Percentiles rank a stretch among this genome's conserved stretches.
These are phyloP conservation scores for Cettia cetti DNA, from an alignment of 2,113 vertebrate species.

Conservation along the genomic window DNA sequence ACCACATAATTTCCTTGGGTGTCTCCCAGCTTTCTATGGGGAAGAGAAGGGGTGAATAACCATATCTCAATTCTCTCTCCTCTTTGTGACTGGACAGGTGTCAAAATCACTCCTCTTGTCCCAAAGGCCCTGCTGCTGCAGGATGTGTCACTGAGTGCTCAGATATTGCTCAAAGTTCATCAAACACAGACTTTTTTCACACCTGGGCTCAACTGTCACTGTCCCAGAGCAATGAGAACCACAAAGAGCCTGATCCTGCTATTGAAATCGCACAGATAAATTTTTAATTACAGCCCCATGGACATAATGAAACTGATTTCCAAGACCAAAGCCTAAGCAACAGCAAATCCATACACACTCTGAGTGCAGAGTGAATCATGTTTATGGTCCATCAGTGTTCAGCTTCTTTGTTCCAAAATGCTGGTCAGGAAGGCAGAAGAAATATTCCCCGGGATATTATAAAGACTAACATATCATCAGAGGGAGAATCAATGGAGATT, in stretches of 20 bases:
- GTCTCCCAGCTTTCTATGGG: background rate
- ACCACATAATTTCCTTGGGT: background rate
- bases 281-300: background rate
- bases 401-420: constrained; percentile 44
- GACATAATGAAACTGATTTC: background rate
- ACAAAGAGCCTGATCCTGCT: background rate
- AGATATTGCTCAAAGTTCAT: background rate
- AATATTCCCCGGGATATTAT: constrained; percentile 30
- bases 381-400: background rate
- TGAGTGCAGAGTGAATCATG: background rate
- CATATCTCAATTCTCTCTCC: background rate
- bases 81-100: background rate
- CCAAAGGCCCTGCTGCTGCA: background rate
- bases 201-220: fast-evolving
- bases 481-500: constrained; percentile 56
- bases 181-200: background rate
- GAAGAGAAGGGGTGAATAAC: background rate
- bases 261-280: background rate
- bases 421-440: constrained; percentile 40
- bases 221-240: background rate
- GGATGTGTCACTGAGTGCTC: background rate
- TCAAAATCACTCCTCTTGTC: background rate
- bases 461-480: constrained; percentile 46
- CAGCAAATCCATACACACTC: background rate
- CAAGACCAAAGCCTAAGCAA: background rate